phyloP scores from a whole-genome alignment of 1,140 invertebrate genomes.

The Cotesia glomerata region DNA sequence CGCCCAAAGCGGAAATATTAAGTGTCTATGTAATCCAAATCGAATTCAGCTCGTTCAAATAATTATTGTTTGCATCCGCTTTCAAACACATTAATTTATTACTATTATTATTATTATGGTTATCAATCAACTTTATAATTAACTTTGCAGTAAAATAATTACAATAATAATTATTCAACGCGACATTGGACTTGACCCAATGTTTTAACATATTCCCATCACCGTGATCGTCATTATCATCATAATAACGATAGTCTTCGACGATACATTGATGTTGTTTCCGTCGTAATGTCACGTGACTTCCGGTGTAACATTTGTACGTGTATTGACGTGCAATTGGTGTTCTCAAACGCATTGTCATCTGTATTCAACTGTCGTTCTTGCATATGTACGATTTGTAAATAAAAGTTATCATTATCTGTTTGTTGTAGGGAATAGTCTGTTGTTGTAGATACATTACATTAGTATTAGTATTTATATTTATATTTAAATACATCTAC shows the following conservation, averaged over 20 bases:
- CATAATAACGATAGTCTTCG: background rate
- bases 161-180: background rate
- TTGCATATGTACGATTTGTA: constrained; percentile 18
- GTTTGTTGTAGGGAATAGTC: background rate
- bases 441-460: background rate
- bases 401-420: background rate
- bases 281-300: constrained; percentile 26
- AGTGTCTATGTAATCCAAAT: background rate
- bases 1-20: constrained; percentile 13
- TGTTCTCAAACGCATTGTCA: constrained; percentile 3
- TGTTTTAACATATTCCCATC: background rate
- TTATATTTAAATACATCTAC: no score
- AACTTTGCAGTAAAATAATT: background rate
- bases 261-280: constrained; percentile 12
- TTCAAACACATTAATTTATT: background rate
- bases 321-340: constrained; percentile 6
- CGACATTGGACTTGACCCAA: constrained; percentile 7
- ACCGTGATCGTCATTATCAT: background rate
- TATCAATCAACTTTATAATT: background rate
- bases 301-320: constrained; percentile 22
- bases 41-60: background rate
- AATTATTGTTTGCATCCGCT: background rate
- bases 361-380: constrained; percentile 13
- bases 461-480: background rate
- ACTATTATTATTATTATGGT: no score